These are phyloP conservation scores for Eupithecia inturbata DNA, from an alignment of 2,888 invertebrate genomes.

Conservation along the genomic window DNA sequence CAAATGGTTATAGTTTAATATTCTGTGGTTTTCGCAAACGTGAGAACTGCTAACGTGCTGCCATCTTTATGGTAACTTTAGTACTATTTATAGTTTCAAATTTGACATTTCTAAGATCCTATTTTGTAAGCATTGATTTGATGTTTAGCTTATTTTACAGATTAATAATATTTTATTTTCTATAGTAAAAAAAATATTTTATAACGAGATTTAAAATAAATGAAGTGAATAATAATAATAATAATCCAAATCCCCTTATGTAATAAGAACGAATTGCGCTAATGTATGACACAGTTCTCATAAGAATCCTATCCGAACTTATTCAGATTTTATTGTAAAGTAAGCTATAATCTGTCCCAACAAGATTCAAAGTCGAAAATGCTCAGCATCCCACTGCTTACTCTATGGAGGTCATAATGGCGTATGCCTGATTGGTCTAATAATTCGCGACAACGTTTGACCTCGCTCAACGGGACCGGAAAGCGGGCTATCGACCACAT, in stretches of 20 bases:
- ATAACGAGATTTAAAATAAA: too few relatives aligned
- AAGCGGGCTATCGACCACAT: conserved; percentile 1
- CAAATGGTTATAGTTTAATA: conserved; percentile 14
- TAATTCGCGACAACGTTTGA: conserved; percentile 13
- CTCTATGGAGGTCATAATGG: conserved; percentile 12
- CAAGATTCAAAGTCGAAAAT: neutral
- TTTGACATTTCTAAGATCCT: neutral
- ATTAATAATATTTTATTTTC: too few relatives aligned
- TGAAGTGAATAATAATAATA: too few relatives aligned
- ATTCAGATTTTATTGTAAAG: neutral
- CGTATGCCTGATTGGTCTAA: conserved; percentile 11
- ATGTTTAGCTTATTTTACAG: neutral
- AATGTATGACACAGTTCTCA: neutral
- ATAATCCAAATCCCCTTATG: neutral
- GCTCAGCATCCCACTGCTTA: neutral
- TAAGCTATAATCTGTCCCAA: neutral
- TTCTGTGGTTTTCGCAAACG: conserved; percentile 27
- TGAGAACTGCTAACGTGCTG: conserved; percentile 27
- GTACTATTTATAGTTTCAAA: conserved; percentile 6
- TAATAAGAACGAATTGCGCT: neutral
- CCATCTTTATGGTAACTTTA: conserved; percentile 11
- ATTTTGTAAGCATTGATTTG: neutral
- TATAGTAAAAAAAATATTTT: too few relatives aligned
- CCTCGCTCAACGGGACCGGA: conserved; percentile 11
- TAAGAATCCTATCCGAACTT: neutral